phyloP scores from a whole-genome alignment of 2,113 vertebrate species.

The Hydrolagus affinis region DNA sequence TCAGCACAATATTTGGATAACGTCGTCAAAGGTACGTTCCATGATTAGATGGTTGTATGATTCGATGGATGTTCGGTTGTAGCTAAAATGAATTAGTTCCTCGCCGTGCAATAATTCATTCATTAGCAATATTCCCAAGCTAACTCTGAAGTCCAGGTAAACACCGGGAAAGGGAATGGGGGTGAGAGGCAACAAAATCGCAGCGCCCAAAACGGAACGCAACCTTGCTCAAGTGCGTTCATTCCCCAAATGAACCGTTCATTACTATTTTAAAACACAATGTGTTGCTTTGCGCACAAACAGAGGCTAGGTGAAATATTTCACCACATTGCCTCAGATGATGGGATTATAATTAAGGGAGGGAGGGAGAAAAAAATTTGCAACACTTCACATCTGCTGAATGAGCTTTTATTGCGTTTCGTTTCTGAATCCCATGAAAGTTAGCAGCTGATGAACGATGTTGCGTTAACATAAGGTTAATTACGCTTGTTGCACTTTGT shows the following conservation, averaged over 20 bases:
- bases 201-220: too few species aligned
- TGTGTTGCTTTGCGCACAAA: background rate
- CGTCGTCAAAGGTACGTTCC: conserved; percentile 56
- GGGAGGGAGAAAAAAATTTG: background rate
- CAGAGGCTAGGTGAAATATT: background rate
- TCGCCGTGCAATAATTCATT: too few species aligned
- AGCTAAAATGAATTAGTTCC: too few species aligned
- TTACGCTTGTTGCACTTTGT: background rate
- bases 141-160: too few species aligned
- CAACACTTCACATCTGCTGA: background rate
- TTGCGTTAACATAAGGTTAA: background rate
- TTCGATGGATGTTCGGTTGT: background rate
- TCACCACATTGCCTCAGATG: background rate
- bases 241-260: background rate
- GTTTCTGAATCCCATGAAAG: background rate
- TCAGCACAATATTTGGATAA: conserved; percentile 64
- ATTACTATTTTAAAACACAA: background rate
- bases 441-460: background rate
- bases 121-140: too few species aligned
- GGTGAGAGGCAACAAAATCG: too few species aligned
- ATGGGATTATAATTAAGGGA: background rate
- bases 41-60: too few species aligned
- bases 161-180: too few species aligned
- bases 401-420: background rate
- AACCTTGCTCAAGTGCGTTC: too few species aligned